phyloP scores from a whole-genome alignment of 2,888 invertebrate genomes.

The Chymomyza procnemis region DNA sequence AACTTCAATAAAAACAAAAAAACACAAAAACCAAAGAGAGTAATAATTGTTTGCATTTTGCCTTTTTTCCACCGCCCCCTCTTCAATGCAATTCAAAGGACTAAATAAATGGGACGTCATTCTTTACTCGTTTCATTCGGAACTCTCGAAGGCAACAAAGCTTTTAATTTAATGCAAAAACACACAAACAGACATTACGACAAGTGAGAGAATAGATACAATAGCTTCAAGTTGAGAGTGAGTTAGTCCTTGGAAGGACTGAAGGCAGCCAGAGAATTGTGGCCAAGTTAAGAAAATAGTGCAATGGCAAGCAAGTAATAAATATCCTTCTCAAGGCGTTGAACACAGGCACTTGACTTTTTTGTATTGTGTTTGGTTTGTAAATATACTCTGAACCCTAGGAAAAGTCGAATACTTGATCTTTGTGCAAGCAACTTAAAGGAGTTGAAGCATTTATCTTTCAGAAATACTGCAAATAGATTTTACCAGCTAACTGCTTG shows the following conservation, averaged over 20 bases:
- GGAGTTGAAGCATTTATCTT: too few species aligned
- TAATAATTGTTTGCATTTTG: not conserved
- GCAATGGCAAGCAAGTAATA: constrained; percentile 36
- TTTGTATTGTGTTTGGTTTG: not conserved
- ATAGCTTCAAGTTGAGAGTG: not conserved
- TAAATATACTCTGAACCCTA: not conserved
- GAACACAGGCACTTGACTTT: not conserved
- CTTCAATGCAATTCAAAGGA: not conserved
- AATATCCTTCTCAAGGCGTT: constrained; percentile 33
- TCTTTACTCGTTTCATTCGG: constrained; percentile 13
- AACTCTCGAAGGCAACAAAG: not conserved
- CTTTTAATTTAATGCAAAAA: constrained; percentile 18
- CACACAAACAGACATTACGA: not conserved
- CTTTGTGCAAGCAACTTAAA: too few species aligned
- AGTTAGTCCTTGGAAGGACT: not conserved
- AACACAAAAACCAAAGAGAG: constrained; percentile 16
- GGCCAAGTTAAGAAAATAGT: constrained; percentile 35
- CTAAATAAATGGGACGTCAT: constrained; percentile 30
- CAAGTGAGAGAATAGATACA: not conserved
- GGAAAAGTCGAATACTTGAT: not conserved
- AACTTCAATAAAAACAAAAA: constrained; percentile 39
- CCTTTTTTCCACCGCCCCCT: too few species aligned
- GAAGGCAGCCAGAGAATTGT: constrained; percentile 28
- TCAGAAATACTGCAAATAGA: too few species aligned
- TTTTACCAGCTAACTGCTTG: too few species aligned